Conservation (phyloP, 1,140 invertebrate species). For the Rhynchophorus ferrugineus region DNA sequence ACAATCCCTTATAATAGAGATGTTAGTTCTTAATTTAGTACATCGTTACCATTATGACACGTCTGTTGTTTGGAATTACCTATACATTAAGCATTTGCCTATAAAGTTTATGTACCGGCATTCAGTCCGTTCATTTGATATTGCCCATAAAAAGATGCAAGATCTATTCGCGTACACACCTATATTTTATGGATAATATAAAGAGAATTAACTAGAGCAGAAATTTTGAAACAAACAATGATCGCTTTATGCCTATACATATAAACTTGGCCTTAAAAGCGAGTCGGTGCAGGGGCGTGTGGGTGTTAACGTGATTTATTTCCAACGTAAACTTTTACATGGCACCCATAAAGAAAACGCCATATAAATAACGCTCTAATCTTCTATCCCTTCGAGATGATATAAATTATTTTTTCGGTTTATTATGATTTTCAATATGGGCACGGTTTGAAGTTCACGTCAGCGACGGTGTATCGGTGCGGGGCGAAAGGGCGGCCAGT, state of each 20-base stretch:
- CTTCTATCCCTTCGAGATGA: slow-evolving; percentile 12
- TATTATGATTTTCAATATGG: slow-evolving; percentile 16
- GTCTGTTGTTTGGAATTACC: no score
- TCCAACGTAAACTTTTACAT: slow-evolving; percentile 18
- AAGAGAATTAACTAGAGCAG: slow-evolving; percentile 7
- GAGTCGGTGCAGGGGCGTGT: no score
- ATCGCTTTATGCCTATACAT: slow-evolving; percentile 16
- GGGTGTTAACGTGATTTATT: slow-evolving; percentile 16
- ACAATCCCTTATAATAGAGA: no score
- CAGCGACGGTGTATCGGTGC: slow-evolving; percentile 5
- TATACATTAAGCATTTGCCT: no score
- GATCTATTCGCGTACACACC: slow-evolving; percentile 11
- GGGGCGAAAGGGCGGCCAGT: no score
- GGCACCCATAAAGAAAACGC: slow-evolving; percentile 16
- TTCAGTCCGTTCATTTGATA: slow-evolving; percentile 4
- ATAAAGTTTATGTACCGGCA: neutral
- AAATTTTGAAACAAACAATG: slow-evolving; percentile 18
- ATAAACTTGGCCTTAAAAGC: slow-evolving; percentile 16
- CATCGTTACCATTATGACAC: no score
- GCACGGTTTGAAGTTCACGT: slow-evolving; percentile 9
- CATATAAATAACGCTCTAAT: slow-evolving; percentile 18
- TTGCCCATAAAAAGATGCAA: slow-evolving; percentile 9
- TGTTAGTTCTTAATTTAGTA: no score
- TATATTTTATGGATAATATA: slow-evolving; percentile 10
- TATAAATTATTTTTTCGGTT: slow-evolving; percentile 17